Base-by-base conservation (phyloP, 2,888 invertebrate genomes). In the Erebia ligea region DNA sequence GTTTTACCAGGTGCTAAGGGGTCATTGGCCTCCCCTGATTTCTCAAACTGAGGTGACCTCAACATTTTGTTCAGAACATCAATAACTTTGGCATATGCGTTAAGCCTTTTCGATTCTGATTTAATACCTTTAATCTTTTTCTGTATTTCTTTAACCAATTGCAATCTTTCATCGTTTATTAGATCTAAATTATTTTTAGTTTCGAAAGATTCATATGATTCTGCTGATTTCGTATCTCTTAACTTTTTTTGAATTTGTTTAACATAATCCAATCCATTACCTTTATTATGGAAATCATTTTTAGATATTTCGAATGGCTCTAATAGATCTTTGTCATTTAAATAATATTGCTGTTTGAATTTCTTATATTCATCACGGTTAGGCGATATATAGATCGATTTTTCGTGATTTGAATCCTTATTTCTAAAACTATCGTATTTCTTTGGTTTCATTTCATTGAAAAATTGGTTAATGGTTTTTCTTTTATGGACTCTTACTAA, bases 1-100 rank as follows among this genome's bases (percentile, higher is more conserved):
- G 1, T n/a, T 54, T 64, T 48, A 17, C 69, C 74, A 1, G 71
- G 71, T 0, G 73, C 72, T 25, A 72, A 45, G 8, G 66, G 70
- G 25, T 77, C 73, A 19, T 73, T 70, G 0, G 42, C 71, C 42
- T 78, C 76, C 5, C 73, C 75, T 8, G 77, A 78, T n/a, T 74
- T 76, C 13, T 70, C 70, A 54, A 66, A 68, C 17, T 70, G 57
- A 4, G 72, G 58, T 2, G 59, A 62, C 19, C 76, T 67, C 17
- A 75, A 13, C 8, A 62, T 65, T 25, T 65, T 59, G n/a, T 71
- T 61, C 8, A 76, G 50, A 6, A 66, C 19, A 9, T 67, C 34
- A 10, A 73, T 70, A 11, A 75, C 59, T n/a, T 67, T 69, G 1
- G 74, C 58, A 25, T 74, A 74, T 0, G 69, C 34, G 25, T 69